phyloP scores from a whole-genome alignment of 2,797 vertebrate species.

The Megaceryle alcyon region DNA sequence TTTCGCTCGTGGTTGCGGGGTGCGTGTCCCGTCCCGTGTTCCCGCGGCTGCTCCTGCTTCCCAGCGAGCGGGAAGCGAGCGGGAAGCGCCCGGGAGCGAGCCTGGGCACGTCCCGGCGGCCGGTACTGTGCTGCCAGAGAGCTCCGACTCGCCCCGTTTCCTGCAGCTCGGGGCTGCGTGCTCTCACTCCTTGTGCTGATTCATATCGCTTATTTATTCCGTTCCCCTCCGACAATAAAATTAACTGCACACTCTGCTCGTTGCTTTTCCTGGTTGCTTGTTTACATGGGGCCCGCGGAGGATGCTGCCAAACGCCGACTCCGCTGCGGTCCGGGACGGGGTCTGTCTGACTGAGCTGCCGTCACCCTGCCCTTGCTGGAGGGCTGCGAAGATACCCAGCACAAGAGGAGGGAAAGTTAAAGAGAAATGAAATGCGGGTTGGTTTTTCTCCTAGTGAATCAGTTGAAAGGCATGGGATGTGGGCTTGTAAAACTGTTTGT shows the following conservation, averaged over 20 bases:
- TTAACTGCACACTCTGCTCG: fast-evolving
- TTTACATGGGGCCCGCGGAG: background rate
- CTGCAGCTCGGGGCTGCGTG: background rate
- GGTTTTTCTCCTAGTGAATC: background rate
- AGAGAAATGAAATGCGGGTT: background rate
- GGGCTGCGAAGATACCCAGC: fast-evolving
- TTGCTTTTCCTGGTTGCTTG: background rate
- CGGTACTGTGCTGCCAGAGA: background rate
- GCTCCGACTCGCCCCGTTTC: fast-evolving
- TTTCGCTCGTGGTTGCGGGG: background rate
- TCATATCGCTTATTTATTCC: background rate
- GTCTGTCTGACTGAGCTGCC: background rate
- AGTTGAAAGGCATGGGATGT: fast-evolving
- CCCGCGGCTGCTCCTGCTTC: background rate
- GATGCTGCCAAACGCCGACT: background rate
- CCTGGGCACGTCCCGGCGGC: background rate
- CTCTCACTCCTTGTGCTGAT: background rate
- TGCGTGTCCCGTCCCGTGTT: background rate
- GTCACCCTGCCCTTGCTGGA: fast-evolving
- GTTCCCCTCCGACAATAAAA: background rate
- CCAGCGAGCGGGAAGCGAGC: fast-evolving
- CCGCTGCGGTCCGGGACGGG: background rate
- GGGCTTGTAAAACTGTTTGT: background rate
- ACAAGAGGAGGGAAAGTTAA: background rate
- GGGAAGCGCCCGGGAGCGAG: background rate